Base-by-base conservation (phyloP, 2,797 vertebrate species). In the Picus viridis region DNA sequence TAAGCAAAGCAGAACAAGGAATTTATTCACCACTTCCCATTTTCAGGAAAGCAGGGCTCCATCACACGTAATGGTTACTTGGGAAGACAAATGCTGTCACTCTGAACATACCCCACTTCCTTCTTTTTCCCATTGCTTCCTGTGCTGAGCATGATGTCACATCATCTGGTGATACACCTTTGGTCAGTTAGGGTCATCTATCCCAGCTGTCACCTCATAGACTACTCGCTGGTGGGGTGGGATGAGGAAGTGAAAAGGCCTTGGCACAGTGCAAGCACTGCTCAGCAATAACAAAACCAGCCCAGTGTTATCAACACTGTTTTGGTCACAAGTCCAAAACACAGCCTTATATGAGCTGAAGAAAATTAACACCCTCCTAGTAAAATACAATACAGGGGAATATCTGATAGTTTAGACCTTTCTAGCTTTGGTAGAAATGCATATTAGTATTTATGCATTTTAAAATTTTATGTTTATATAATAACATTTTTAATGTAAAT, bases 201-300 rank as follows among this genome's bases (percentile, higher is more conserved):
- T 58, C 36, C 49, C 2, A 0, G 9, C 29, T 53, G 3, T 11
- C 26, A 17, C n/a, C 13, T 86, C 58, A 26, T 54, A 61, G 22
- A 11, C 53, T 67, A 0, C 57, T 88, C 0, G 0, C 11, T 56
- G 41, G 7, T 64, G 30, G 26, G 1, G 34, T 14, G 30, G 22
- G 1, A 26, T 20, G 32, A 77, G 27, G 15, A 74, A 34, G 39
- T 86, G 45, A 57, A 74, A 53, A 71, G 7, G 13, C 10, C 20
- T 68, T 0, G 9, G 1, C 24, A 18, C 18, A 47, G 8, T 63
- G 54, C 22, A 18, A 73, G 24, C 23, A 3, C 64, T 64, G 41
- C 64, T 91, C 57, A 56, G 8, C 27, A 67, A 6, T 7, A 70
- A 43, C 3, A 0, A 51, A 77, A 83, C 59, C 64, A 63, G 26